Percentiles rank a stretch among this genome's conserved stretches.
Evolutionary conservation across 2,888 invertebrate genomes (phyloP).

Genomic region (Heliconius hortense): DNA sequence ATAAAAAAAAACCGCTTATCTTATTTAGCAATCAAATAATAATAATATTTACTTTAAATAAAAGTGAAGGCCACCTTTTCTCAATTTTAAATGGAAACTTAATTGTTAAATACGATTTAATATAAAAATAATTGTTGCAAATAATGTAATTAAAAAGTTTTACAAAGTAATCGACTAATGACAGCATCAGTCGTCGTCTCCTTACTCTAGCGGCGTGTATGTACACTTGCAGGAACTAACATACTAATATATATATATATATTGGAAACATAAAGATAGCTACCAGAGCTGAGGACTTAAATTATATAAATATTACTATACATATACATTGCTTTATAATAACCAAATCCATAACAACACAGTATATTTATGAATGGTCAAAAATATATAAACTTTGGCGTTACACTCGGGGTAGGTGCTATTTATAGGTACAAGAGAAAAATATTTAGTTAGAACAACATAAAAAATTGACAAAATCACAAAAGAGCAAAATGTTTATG

Average conservation of each 20-base stretch:
- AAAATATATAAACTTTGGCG: not conserved
- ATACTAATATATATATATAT: not conserved
- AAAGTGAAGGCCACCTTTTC: not conserved
- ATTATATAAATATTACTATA: not conserved
- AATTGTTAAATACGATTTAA: not conserved
- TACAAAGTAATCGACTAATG: too few species aligned
- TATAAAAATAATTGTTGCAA: not conserved
- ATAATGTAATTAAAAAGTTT: not conserved
- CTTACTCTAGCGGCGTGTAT: not conserved
- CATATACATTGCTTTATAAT: not conserved
- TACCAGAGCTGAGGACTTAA: not conserved
- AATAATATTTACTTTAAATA: not conserved
- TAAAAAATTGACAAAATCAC: not conserved
- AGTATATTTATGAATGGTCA: not conserved
- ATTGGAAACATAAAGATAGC: not conserved
- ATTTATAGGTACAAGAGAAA: not conserved
- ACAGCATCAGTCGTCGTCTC: not conserved
- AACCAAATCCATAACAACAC: not conserved
- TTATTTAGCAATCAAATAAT: not conserved
- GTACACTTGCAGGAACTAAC: conserved; percentile 3
- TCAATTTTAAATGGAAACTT: not conserved
- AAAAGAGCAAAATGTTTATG: not conserved
- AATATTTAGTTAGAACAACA: not conserved
- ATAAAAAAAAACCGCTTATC: not conserved
- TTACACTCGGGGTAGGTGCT: not conserved